Percentiles rank a stretch among this genome's conserved stretches.
Conservation (phyloP, 2,888 invertebrate species). For the Lingula anatina region DNA sequence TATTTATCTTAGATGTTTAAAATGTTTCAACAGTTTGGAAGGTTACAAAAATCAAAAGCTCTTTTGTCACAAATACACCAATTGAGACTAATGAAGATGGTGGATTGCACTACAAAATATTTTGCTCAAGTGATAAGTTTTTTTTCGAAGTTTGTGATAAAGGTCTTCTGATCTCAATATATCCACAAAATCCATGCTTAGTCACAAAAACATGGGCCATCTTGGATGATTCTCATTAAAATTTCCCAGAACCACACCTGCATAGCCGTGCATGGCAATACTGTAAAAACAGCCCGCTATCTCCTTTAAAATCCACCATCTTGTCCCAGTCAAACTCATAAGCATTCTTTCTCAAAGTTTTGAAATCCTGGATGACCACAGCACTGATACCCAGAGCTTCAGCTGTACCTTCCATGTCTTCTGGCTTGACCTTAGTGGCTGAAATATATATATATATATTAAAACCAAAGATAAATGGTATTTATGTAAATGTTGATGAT, state of each 20-base stretch:
- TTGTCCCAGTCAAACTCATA: conserved; percentile 83
- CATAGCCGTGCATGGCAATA: conserved; percentile 83
- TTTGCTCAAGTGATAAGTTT: too few relatives aligned
- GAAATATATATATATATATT: too few relatives aligned
- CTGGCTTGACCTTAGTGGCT: conserved; percentile 69
- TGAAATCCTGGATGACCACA: conserved; percentile 81
- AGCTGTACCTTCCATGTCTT: conserved; percentile 59
- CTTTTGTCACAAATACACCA: neutral
- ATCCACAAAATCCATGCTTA: neutral
- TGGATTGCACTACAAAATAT: too few relatives aligned
- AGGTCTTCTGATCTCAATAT: neutral
- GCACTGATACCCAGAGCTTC: conserved; percentile 80
- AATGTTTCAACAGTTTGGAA: too few relatives aligned
- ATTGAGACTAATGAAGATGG: too few relatives aligned
- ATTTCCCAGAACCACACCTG: conserved; percentile 52
- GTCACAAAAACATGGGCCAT: neutral
- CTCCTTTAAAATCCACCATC: conserved; percentile 63
- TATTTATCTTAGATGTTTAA: too few relatives aligned
- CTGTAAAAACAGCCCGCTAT: conserved; percentile 84
- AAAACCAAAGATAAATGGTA: too few relatives aligned
- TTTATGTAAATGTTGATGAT: too few relatives aligned
- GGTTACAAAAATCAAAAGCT: neutral
- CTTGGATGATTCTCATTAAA: neutral
- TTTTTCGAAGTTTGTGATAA: neutral
- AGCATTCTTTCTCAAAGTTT: conserved; percentile 70